Evolutionary conservation across 2,113 vertebrate genomes (phyloP).

Genomic region (Alectura lathami): DNA sequence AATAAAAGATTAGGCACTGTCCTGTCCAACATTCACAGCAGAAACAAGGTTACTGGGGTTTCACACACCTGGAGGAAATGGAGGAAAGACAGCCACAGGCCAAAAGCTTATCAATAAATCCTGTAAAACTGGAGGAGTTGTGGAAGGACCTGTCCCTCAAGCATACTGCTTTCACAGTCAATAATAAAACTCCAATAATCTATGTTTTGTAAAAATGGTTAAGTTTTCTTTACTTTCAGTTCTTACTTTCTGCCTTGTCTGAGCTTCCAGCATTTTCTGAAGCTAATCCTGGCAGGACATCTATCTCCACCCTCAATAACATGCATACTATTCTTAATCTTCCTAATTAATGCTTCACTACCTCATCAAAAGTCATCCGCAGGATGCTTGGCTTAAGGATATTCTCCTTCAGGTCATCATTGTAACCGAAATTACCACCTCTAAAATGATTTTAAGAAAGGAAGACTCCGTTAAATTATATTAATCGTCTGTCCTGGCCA

Average conservation of each 20-base stretch:
- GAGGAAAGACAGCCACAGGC: background rate
- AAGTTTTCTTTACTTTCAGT: background rate
- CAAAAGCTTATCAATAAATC: background rate
- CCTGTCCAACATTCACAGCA: background rate
- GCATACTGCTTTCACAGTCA: accelerated
- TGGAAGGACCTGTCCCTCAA: background rate
- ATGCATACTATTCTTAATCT: background rate
- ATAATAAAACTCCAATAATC: background rate
- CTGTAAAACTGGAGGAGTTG: background rate
- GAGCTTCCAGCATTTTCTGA: background rate
- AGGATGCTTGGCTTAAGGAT: background rate
- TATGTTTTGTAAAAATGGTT: background rate
- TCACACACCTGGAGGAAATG: background rate
- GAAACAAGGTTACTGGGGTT: background rate
- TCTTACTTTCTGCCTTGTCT: background rate
- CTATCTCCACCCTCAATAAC: background rate
- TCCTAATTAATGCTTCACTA: background rate
- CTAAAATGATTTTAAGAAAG: background rate
- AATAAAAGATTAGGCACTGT: background rate
- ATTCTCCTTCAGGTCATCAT: background rate
- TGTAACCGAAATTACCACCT: background rate
- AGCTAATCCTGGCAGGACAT: background rate
- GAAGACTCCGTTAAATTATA: background rate
- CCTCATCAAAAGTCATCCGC: background rate
- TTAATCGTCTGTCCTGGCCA: accelerated